Base-by-base conservation (phyloP, 2,888 invertebrate genomes). In the Oscheius onirici region DNA sequence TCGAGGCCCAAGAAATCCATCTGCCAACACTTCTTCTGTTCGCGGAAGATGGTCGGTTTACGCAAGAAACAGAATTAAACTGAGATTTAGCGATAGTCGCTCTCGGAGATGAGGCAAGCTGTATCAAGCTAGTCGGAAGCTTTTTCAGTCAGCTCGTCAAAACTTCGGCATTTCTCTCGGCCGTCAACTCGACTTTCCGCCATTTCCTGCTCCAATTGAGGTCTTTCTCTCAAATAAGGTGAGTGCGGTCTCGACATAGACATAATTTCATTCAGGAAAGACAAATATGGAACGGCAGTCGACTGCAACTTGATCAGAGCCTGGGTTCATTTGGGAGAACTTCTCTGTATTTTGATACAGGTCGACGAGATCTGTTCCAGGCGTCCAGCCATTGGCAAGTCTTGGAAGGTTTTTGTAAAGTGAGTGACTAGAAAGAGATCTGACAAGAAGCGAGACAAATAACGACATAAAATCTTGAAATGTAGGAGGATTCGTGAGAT, bases 281-380 rank as follows among this genome's bases (percentile, higher is more conserved):
- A 51, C 10, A 20, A 17, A 28, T 52, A 46, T 24, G 13, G 26
- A 11, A n/a, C 43, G 13, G 61, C 54, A 2, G 43, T 10, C 1
- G 71, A 71, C 8, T 51, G 66, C 8, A 52, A 34, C 17, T 40
- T 71, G 22, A 15, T 55, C n/a, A 26, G 66, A 34, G 74, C 73
- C 34, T 85, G 85, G 85, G 57, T 74, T 10, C 46, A 60, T 26
- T 69, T 84, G 20, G 85, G 85, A 43, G 83, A 86, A 52, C 66
- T 83, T 8, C 74, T 85, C 11, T 70, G 76, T 15, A 75, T 80
- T 44, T 69, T 85, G 20, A 57, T 82, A 6, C 72, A 77, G 67
- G 34, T 77, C 1, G 80, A 81, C 49, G 79, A 84, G 71, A 73
- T 83, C n/a, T 34, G 74, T n/a, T 24, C 17, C 13, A 66, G 63